Conservation (phyloP, 2,888 invertebrate species). For the Nebria brevicollis region DNA sequence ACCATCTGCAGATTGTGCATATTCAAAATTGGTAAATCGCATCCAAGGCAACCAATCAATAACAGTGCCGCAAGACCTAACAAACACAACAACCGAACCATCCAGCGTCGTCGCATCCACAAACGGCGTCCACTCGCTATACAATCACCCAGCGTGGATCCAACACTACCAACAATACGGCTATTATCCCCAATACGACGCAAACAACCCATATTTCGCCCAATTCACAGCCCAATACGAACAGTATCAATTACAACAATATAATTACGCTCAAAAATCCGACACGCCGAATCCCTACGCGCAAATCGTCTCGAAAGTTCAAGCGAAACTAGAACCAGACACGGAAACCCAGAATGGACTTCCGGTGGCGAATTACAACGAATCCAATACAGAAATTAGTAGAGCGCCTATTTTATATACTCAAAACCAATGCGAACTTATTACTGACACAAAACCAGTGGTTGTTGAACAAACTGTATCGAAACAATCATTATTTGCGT, state of each 20-base stretch:
- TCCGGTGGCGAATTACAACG: neutral
- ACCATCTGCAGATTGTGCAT: conserved; percentile 87
- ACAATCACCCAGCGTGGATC: conserved; percentile 23
- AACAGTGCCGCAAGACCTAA: conserved; percentile 7
- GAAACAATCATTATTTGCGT: conserved; percentile 48
- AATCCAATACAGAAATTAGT: conserved; percentile 13
- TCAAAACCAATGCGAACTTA: neutral
- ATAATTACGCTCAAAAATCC: neutral
- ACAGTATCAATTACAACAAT: conserved; percentile 43
- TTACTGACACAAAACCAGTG: conserved; percentile 1
- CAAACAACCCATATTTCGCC: conserved; percentile 26
- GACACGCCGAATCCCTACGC: conserved; percentile 57
- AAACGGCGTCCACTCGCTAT: conserved; percentile 8
- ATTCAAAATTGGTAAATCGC: conserved; percentile 87
- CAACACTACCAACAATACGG: conserved; percentile 46
- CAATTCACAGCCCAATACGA: conserved; percentile 54
- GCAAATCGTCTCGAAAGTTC: conserved; percentile 60
- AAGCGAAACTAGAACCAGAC: conserved; percentile 25
- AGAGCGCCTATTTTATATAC: conserved; percentile 28
- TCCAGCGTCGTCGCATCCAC: neutral
- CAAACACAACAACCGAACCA: conserved; percentile 51
- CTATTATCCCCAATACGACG: conserved; percentile 33
- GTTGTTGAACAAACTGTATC: neutral
- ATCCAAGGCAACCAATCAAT: conserved; percentile 74
- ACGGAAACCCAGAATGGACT: neutral